Percentiles rank a stretch among this genome's conserved stretches.
phyloP scores from a whole-genome alignment of 2,113 vertebrate species.

The Bungarus multicinctus region DNA sequence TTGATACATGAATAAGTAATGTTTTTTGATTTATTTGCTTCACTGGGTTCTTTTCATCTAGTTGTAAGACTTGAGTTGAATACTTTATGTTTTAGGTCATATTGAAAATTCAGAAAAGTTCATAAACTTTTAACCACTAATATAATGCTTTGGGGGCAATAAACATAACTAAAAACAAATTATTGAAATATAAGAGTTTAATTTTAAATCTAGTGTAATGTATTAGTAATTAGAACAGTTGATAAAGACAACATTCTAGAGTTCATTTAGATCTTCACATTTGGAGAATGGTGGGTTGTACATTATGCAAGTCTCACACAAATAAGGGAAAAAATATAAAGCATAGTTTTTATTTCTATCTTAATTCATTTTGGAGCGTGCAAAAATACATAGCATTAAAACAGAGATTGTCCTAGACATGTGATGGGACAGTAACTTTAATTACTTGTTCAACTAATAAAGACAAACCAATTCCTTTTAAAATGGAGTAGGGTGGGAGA shows the following conservation, averaged over 20 bases:
- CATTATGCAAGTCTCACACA: conserved; percentile 1
- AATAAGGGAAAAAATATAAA: neutral
- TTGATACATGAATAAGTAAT: neutral
- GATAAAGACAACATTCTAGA: neutral
- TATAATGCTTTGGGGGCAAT: neutral
- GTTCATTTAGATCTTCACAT: neutral
- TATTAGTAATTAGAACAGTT: conserved; percentile 12
- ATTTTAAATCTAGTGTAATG: conserved; percentile 18
- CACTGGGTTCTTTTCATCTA: neutral
- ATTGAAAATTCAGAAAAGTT: neutral
- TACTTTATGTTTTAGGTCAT: neutral
- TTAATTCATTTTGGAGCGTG: neutral
- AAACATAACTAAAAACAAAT: neutral
- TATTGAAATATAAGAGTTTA: neutral
- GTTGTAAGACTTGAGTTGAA: neutral
- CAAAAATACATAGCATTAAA: neutral
- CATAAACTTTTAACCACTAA: neutral
- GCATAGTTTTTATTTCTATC: neutral
- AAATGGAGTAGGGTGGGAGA: neutral
- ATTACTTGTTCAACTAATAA: neutral
- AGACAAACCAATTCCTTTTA: conserved; percentile 4
- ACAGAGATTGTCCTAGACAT: neutral
- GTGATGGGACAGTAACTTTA: neutral
- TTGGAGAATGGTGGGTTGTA: neutral
- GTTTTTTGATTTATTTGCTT: neutral